phyloP scores from a whole-genome alignment of 2,113 vertebrate species.

The Vidua macroura region DNA sequence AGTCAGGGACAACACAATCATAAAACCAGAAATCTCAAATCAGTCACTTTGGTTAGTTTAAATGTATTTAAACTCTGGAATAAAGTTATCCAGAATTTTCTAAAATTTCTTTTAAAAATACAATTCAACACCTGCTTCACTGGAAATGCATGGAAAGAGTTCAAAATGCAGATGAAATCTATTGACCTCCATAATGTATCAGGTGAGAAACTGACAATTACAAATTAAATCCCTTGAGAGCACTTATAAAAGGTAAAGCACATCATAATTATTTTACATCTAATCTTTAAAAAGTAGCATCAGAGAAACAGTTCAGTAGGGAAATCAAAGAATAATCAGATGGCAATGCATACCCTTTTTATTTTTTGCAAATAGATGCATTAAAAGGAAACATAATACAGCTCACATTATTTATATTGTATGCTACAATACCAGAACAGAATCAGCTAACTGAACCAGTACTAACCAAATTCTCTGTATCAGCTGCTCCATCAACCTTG shows the following conservation, averaged over 20 bases:
- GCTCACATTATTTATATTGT: not conserved
- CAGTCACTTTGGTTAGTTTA: not conserved
- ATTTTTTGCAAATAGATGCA: not conserved
- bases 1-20: not conserved
- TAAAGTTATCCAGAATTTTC: not conserved
- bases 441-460: not conserved
- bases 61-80: not conserved
- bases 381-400: not conserved
- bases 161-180: not conserved
- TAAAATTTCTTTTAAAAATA: not conserved
- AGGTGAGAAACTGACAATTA: not conserved
- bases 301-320: not conserved
- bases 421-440: not conserved
- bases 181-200: not conserved
- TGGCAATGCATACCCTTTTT: not conserved
- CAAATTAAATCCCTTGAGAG: not conserved
- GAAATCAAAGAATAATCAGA: not conserved
- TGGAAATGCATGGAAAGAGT: not conserved
- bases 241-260: not conserved
- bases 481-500: not conserved
- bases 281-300: not conserved
- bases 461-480: not conserved
- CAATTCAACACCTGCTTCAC: not conserved
- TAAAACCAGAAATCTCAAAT: not conserved
- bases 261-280: not conserved